Evolutionary conservation across 2,797 vertebrate species (phyloP), one percentile per base, ranked within the genome.

Genomic region (Cyprinodon diabolis): DNA sequence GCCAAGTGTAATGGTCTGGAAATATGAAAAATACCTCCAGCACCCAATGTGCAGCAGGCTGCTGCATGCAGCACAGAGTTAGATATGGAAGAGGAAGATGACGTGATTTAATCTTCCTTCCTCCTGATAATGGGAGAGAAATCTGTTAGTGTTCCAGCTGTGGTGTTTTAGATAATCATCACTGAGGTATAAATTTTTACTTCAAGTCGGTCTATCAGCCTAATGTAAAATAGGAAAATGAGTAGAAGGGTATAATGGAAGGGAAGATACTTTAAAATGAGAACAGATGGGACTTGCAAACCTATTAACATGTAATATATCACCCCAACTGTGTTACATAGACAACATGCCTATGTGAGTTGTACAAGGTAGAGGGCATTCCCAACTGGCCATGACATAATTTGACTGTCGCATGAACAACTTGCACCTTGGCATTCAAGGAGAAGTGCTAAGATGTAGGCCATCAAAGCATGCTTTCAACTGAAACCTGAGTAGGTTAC

Each of bases 401-500:
- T 87, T 81, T 1, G 57, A 45, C 66, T 69, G 68, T 57, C 13
- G 71, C 47, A 66, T 77, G 76, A 83, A 80, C 72, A 74, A 80
- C 79, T 87, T 68, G 66, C 8, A 78, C 78, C 11, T 12, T 30
- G 60, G 17, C 76, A 79, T 82, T 91, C 84, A 86, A 86, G 91
- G 86, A 84, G 84, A 87, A 83, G 87, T 71, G 84, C 76, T 84
- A 86, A 90, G 88, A 89, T 72, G 84, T 76, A 45, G 78, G 74
- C 80, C 74, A 66, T 68, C 7, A 58, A 85, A 70, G 78, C 79
- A 82, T 84, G 85, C 88, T 81, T 87, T 86, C 83, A 90, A 75
- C 77, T 87, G 92, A 72, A 92, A 93, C 88, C 78, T 4, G 92
- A 94, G 92, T 90, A 92, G 92, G 92, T 91, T 92, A 90, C 74